Percentiles rank a stretch among this genome's conserved stretches.
Conservation (phyloP, 2,888 invertebrate genomes). For the Helleia helle region DNA sequence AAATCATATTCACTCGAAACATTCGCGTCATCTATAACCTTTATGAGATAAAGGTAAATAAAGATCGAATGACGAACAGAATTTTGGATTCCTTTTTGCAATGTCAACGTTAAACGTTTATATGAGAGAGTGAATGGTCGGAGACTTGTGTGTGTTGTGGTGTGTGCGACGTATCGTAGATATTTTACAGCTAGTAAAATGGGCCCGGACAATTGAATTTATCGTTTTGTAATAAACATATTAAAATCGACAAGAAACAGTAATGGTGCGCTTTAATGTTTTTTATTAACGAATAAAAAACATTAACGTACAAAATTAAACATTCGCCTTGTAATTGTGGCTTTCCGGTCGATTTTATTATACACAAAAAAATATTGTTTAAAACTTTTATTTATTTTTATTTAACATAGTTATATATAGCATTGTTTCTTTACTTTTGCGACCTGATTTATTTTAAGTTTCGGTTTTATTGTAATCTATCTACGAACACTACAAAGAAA, state of each 20-base stretch:
- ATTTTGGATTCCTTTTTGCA: slow-evolving; percentile 43
- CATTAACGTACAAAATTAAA: too few relatives aligned
- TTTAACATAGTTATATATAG: slow-evolving; percentile 35
- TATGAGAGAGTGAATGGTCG: slow-evolving; percentile 21
- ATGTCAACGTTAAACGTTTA: slow-evolving; percentile 26
- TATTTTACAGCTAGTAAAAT: slow-evolving; percentile 35
- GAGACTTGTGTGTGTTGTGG: slow-evolving; percentile 28
- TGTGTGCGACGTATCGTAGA: slow-evolving; percentile 37
- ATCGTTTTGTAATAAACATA: not conserved
- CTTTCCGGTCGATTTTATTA: slow-evolving; percentile 2
- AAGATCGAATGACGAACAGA: slow-evolving; percentile 31
- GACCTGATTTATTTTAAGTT: slow-evolving; percentile 73
- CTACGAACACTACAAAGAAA: slow-evolving; percentile 26
- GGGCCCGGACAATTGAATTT: slow-evolving; percentile 1
- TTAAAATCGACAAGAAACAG: slow-evolving; percentile 1
- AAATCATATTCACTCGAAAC: not conserved
- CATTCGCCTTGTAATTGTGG: not conserved
- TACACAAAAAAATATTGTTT: slow-evolving; percentile 12
- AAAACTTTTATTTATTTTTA: slow-evolving; percentile 23
- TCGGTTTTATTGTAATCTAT: slow-evolving; percentile 36
- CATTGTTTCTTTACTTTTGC: slow-evolving; percentile 56
- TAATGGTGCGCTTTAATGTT: too few relatives aligned
- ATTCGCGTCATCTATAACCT: slow-evolving; percentile 7
- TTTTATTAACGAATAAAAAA: too few relatives aligned
- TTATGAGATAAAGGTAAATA: slow-evolving; percentile 3